Percentiles rank a stretch among this genome's conserved stretches.
These are phyloP conservation scores for Lagocephalus sceleratus DNA, from an alignment of 2,797 vertebrate species.

Conservation along the genomic window DNA sequence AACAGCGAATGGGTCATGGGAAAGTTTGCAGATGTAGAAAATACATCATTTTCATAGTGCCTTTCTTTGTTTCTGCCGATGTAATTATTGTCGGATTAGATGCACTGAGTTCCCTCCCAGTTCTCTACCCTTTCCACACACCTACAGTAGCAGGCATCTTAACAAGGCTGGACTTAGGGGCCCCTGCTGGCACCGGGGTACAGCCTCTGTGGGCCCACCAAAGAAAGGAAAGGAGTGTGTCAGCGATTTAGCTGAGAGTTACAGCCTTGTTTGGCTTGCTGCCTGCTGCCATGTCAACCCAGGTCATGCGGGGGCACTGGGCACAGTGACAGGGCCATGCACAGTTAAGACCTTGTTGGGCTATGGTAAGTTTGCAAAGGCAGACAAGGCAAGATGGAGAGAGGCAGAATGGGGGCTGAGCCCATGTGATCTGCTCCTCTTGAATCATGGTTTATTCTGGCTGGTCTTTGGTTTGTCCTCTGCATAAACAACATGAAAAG, in stretches of 20 bases:
- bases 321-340: constrained; percentile 35
- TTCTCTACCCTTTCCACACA: constrained; percentile 13
- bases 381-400: constrained; percentile 21
- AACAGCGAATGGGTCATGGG: constrained; percentile 51
- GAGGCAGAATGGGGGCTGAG: constrained; percentile 26
- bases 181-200: constrained; percentile 30
- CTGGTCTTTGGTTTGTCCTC: constrained; percentile 23
- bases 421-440: constrained; percentile 9
- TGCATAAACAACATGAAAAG: constrained; percentile 12
- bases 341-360: constrained; percentile 54
- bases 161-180: constrained; percentile 49
- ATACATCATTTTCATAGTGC: constrained; percentile 46
- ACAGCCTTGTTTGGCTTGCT: constrained; percentile 44
- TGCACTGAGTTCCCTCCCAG: constrained; percentile 30
- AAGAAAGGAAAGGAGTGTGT: constrained; percentile 69
- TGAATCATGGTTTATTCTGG: constrained; percentile 36
- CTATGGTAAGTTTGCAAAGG: constrained; percentile 33
- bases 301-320: constrained; percentile 30
- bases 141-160: constrained; percentile 29
- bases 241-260: constrained; percentile 51
- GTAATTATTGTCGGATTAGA: constrained; percentile 61
- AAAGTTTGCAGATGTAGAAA: constrained; percentile 67
- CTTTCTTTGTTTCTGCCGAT: constrained; percentile 36
- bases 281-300: constrained; percentile 43
- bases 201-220: constrained; percentile 47